A percentile compares a stretch with the other conserved stretches of the same genome.
Evolutionary conservation across 2,113 vertebrate species (phyloP).

Genomic region (Arvicanthis niloticus): DNA sequence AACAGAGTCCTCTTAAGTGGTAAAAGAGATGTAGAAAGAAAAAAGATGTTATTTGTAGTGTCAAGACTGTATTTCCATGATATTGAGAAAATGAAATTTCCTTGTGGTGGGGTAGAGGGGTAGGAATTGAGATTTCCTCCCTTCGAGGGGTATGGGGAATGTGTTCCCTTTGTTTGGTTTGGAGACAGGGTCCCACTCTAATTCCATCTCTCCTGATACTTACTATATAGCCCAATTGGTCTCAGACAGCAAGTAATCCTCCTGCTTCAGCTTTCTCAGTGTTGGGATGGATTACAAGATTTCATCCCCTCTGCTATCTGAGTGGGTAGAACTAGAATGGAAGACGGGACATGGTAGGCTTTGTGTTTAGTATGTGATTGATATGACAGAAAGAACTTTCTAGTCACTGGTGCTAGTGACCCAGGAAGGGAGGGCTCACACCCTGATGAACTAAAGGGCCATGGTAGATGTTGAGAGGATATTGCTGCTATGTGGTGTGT

Average conservation of each 20-base stretch:
- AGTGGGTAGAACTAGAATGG: neutral
- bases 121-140: neutral
- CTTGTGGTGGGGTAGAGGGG: no score
- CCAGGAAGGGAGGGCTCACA: neutral
- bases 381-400: neutral
- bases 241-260: neutral
- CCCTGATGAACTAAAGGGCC: no score
- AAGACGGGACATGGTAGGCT: neutral
- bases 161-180: neutral
- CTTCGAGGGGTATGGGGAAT: neutral
- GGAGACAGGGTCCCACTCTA: neutral
- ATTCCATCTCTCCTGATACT: no score
- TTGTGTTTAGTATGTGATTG: neutral
- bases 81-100: neutral
- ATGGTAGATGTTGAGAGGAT: neutral
- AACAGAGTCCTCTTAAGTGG: neutral
- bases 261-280: neutral
- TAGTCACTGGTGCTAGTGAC: neutral
- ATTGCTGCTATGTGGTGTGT: accelerated
- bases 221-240: neutral
- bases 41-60: neutral
- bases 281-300: neutral
- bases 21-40: neutral
- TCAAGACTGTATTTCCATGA: neutral
- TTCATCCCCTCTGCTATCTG: neutral